These are phyloP conservation scores for Ellobium chinense DNA, from an alignment of 2,888 invertebrate genomes.

Conservation along the genomic window DNA sequence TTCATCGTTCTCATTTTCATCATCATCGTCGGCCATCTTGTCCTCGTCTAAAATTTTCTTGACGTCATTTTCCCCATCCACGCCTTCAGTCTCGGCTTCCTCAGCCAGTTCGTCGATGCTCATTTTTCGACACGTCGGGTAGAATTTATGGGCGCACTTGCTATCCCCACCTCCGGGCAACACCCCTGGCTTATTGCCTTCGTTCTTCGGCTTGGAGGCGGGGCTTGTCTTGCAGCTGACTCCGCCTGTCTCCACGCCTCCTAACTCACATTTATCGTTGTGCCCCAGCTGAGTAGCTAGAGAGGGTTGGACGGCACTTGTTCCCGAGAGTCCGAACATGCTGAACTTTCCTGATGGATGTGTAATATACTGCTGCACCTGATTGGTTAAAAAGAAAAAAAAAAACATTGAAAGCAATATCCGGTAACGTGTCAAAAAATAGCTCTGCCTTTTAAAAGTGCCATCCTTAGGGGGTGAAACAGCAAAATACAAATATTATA, in stretches of 20 bases:
- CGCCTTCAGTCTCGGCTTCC: not conserved
- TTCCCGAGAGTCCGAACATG: constrained; percentile 24
- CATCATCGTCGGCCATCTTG: not conserved
- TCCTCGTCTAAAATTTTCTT: not conserved
- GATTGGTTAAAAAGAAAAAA: not conserved
- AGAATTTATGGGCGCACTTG: not conserved
- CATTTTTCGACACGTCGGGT: not conserved
- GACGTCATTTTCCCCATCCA: not conserved
- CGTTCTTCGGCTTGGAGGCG: not conserved
- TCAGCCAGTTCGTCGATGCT: not conserved
- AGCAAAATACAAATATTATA: too few relatives aligned
- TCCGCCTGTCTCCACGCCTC: not conserved
- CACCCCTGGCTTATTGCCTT: not conserved
- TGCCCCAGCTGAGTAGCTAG: constrained; percentile 32
- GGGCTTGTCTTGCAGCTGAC: not conserved
- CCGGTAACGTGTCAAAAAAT: too few relatives aligned
- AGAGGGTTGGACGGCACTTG: not conserved
- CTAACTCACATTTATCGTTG: not conserved
- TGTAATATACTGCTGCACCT: not conserved
- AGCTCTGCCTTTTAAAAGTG: too few relatives aligned
- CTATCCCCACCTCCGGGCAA: not conserved
- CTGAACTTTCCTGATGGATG: constrained; percentile 21
- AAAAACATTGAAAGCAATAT: not conserved
- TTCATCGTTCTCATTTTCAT: not conserved
- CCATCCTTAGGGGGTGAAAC: too few relatives aligned